Evolutionary conservation across 2,113 vertebrate genomes (phyloP), one percentile per base, ranked within the genome.

Genomic region (Uropsilus gracilis): DNA sequence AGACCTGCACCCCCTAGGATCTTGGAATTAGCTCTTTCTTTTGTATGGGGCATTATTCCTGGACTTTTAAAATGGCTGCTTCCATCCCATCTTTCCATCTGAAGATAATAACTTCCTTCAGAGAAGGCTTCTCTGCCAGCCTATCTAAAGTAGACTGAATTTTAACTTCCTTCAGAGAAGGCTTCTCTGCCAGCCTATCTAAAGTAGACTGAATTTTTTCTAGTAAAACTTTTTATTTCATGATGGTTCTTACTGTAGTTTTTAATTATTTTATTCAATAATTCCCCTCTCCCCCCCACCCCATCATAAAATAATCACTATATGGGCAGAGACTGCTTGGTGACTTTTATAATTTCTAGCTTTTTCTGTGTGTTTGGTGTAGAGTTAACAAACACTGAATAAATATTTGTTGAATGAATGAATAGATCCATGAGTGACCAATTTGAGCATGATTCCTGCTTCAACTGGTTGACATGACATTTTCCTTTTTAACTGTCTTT

Each of bases 401-500:
- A 90, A 87, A 75, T 94, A 92, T 85, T 82, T 92, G 20, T 68
- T 68, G 64, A 94, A 34, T 42, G 24, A 86, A 64, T 59, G 81
- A 90, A n/a, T 37, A 59, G 71, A 61, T 73, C 75, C 12, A 77
- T 6, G 57, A 46, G 55, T 64, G 76, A 34, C 34, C 80, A 64
- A 39, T 32, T 10, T 76, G 66, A 89, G 89, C 26, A 55, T 8
- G 6, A 86, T 73, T 94, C n/a, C 86, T 66, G 26, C 28, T 93
- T 90, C 46, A 32, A n/a, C 24, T 32, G 57, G 91, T 83, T 73
- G 80, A 72, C 6, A 0, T 44, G 84, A 75, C 68, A 64, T 96
- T 96, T 93, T 91, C 46, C 34, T 85, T 73, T 93, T 77, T 39
- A 86, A 48, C 53, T 94, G 57, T 63, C 75, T 95, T 91, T 94